Percentiles rank a stretch among this genome's conserved stretches.
These are phyloP conservation scores for Hydrolagus colliei DNA, from an alignment of 2,797 vertebrate species.

Conservation along the genomic window DNA sequence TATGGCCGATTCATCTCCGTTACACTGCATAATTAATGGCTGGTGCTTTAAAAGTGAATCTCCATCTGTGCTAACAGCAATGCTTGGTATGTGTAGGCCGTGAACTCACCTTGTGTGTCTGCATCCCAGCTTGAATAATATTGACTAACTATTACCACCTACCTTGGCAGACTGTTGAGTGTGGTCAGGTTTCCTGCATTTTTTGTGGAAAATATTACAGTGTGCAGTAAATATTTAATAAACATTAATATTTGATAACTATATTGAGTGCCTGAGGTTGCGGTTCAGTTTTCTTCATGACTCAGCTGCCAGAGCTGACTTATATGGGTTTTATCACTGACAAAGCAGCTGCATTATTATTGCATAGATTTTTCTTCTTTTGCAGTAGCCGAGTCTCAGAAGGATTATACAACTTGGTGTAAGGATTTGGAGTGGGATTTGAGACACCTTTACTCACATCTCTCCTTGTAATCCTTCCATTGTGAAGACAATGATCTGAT, in stretches of 20 bases:
- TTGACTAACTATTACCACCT: background rate
- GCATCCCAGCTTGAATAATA: background rate
- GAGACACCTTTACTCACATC: conserved; percentile 18
- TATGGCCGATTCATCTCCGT: background rate
- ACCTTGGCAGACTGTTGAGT: too few relatives aligned
- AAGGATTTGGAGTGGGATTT: conserved; percentile 14
- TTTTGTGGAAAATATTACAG: background rate
- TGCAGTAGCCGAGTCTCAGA: conserved; percentile 18
- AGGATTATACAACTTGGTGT: conserved; percentile 21
- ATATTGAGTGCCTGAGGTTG: background rate
- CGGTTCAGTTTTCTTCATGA: background rate
- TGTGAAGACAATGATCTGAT: conserved; percentile 22
- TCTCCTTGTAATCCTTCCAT: conserved; percentile 20
- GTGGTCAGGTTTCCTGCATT: background rate
- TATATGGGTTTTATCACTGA: conserved; percentile 21
- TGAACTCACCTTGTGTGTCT: background rate
- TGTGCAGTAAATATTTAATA: background rate
- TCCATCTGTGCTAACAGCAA: background rate
- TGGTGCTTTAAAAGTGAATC: background rate
- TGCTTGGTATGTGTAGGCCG: background rate
- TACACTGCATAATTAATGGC: background rate
- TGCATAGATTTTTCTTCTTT: conserved; percentile 30
- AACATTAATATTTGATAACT: conserved; percentile 8
- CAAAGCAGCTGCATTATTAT: conserved; percentile 24
- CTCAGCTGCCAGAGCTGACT: background rate